Evolutionary conservation across 2,113 vertebrate species (phyloP), one percentile per base, ranked within the genome.

Genomic region (Lepus americanus): DNA sequence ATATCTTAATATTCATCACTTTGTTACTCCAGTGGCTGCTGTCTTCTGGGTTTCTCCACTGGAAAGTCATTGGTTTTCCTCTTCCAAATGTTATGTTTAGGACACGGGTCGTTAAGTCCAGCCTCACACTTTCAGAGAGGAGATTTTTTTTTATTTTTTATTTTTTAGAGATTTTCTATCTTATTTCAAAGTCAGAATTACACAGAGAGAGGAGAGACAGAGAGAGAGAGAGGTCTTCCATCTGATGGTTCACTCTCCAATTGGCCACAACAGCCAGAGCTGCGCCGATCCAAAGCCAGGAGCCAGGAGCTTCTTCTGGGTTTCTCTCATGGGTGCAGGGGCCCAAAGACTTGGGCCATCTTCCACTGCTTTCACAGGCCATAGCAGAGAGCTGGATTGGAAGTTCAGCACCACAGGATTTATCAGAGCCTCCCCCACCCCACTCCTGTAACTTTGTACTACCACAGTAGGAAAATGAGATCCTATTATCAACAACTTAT

Each of bases 1-100:
- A 25, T 29, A 7, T 25, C 29, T 67, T 76, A 77, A 49, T 16
- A 3, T 0, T 61, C 22, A 27, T 81, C 84, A 49, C 53, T 51
- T 73, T 81, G 20, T 70, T 59, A 70, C 25, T 61, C 7, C 36
- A 59, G 51, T 22, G 6, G 53, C 64, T 87, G 19, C 76, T 80
- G 29, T 49, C 44, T 33, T 79, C 74, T 31, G 36, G 7, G 3
- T 63, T 64, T 80, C n/a, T 39, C n/a, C 13, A 72, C 53, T 4
- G 3, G 51, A 70, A 89, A 73, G 16, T 72, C 49, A 27, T 14
- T 72, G 31, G 22, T 64, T 96, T 72, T 36, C 10, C 12, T n/a
- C 82, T 77, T 93, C 39, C 13, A 22, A 55, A 67, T 2, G 53
- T 61, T 76, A n/a, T 90, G 29, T 31, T 85, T 94, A 89, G 63